Evolutionary conservation across 2,113 vertebrate species (phyloP).

Genomic region (Scomber colias): DNA sequence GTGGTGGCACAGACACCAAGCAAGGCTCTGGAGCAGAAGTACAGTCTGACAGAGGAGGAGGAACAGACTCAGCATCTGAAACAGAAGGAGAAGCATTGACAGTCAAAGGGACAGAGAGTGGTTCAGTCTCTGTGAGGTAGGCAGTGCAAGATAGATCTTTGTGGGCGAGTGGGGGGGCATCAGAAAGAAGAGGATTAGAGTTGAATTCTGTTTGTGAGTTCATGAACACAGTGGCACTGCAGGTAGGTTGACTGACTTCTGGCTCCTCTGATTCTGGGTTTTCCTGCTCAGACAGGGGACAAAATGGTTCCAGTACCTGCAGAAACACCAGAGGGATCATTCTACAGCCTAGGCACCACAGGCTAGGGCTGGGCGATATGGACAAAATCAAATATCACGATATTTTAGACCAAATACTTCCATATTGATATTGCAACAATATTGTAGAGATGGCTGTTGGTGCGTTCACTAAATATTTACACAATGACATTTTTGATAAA

Average conservation of each 20-base stretch:
- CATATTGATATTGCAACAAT: too few relatives aligned
- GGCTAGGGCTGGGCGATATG: neutral
- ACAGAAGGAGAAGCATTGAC: conserved; percentile 31
- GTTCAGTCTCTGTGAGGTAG: conserved; percentile 39
- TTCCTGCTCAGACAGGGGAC: conserved; percentile 78
- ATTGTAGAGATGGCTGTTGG: too few relatives aligned
- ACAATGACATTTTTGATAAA: too few relatives aligned
- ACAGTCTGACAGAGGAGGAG: conserved; percentile 40
- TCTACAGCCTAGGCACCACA: conserved; percentile 51
- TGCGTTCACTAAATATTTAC: too few relatives aligned
- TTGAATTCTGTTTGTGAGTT: conserved; percentile 57
- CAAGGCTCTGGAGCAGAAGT: conserved; percentile 30
- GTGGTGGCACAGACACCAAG: conserved; percentile 25
- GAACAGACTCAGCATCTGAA: conserved; percentile 52
- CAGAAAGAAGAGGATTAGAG: conserved; percentile 28
- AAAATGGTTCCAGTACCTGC: conserved; percentile 85
- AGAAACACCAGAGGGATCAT: conserved; percentile 79
- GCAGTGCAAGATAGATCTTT: conserved; percentile 31
- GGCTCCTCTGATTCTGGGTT: conserved; percentile 65
- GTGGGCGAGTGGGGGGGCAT: conserved; percentile 42
- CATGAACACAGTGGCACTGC: conserved; percentile 46
- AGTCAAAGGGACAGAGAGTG: conserved; percentile 14
- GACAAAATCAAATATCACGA: too few relatives aligned
- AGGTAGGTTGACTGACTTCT: conserved; percentile 55
- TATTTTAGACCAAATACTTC: too few relatives aligned